Evolutionary conservation across 1,140 invertebrate species (phyloP), one percentile per base, ranked within the genome.

Genomic region (Meloidogyne hapla): DNA sequence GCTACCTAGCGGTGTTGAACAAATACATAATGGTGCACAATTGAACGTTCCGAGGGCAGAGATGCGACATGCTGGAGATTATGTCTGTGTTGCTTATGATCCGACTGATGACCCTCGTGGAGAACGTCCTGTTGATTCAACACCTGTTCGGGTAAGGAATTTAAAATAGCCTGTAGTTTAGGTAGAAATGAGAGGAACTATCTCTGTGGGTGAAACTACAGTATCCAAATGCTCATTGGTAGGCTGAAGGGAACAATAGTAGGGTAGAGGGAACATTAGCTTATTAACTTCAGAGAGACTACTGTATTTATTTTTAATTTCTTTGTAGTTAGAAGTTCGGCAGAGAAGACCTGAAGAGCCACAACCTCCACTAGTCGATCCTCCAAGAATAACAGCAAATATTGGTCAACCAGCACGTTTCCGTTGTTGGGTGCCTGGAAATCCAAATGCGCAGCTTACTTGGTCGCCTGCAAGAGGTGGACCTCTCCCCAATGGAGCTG

Each of bases 371-470:
- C 76, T 79, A 77, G 80, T 85, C 33, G 84, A 85, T 74, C 82
- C 82, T 18, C 66, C 73, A 23, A 61, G 80, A 18, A 83, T 84
- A 69, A 73, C 67, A 5, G 82, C 84, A 18, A 74, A 78, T 38
- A 65, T 80, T 6, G 83, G 78, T 6, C 75, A 83, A 45, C 83
- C 82, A 1, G 83, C 84, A 0, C 68, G 68, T n/a, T 82, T 83
- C 69, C 62, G 84, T 42, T 84, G 83, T 67, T 84, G 82, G 84
- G 83, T 86, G 12, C 80, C 84, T n/a, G 83, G 83, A 25, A 62
- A 84, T n/a, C 84, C 84, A 56, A 62, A 84, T 70, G 84, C 84
- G 42, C 77, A 80, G 40, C 33, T 85, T 28, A 66, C 75, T 61
- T 85, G 84, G 84, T 63, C 77, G 3, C 67, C 69, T 28, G 33